A percentile compares a stretch with the other conserved stretches of the same genome.
Conservation (phyloP, 2,888 invertebrate species). For the Hydrotaea cyrtoneurina region DNA sequence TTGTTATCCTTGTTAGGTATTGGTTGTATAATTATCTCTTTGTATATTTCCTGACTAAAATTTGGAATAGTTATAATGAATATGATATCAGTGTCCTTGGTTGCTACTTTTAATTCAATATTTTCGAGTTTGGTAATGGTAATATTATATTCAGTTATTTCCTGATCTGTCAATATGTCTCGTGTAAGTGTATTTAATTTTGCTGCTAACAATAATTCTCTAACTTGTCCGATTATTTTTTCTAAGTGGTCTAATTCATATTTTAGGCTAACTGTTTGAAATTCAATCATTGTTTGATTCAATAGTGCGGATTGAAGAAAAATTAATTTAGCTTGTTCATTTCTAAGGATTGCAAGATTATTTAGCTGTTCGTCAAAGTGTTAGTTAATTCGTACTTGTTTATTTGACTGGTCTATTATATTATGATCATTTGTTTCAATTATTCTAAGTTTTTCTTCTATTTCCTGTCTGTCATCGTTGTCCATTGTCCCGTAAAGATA, state of each 20-base stretch:
- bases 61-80: constrained; percentile 8
- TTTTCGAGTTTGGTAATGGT: background rate
- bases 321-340: constrained; percentile 18
- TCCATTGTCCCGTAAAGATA: constrained; percentile 9
- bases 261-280: background rate
- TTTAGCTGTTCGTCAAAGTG: constrained; percentile 12
- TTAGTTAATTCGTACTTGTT: constrained; percentile 4
- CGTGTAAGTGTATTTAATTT: constrained; percentile 13
- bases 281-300: background rate
- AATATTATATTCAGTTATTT: background rate
- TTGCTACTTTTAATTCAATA: background rate
- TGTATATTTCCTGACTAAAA: background rate
- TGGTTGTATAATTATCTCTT: background rate
- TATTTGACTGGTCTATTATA: background rate
- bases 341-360: constrained; percentile 3
- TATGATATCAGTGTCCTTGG: background rate
- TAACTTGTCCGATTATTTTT: background rate
- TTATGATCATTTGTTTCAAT: background rate
- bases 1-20: background rate
- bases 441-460: background rate
- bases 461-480: background rate
- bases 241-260: constrained; percentile 3
- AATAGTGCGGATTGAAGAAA: background rate
- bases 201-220: constrained; percentile 10
- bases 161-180: constrained; percentile 1